Evolutionary conservation across 1,140 invertebrate genomes (phyloP).

Genomic region (Drosophila truncata): DNA sequence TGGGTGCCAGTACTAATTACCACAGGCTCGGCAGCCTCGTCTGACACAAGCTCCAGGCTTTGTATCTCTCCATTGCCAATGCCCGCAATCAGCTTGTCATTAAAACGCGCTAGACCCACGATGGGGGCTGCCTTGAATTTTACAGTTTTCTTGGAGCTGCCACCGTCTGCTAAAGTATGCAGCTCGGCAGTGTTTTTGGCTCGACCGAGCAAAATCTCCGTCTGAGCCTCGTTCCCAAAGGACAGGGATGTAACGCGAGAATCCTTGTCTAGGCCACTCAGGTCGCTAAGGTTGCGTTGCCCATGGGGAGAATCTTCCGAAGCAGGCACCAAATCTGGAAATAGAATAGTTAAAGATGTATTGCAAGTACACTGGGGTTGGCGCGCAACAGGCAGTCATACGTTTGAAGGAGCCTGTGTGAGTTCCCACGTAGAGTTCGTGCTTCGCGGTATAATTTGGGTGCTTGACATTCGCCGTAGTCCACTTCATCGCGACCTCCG

Average conservation of each 20-base stretch:
- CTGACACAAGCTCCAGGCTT: slow-evolving; percentile 34
- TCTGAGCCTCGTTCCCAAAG: slow-evolving; percentile 89
- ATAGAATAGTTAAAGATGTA: not conserved
- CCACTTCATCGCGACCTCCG: slow-evolving; percentile 73
- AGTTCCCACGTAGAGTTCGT: slow-evolving; percentile 83
- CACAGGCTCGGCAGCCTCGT: slow-evolving; percentile 19
- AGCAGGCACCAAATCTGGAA: slow-evolving; percentile 63
- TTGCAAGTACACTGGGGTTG: not conserved
- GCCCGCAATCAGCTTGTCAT: slow-evolving; percentile 74
- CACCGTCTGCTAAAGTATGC: slow-evolving; percentile 40
- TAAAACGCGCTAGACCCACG: slow-evolving; percentile 73
- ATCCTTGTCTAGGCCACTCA: slow-evolving; percentile 86
- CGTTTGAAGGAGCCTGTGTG: slow-evolving; percentile 85
- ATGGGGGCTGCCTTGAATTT: slow-evolving; percentile 62
- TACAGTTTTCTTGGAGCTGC: slow-evolving; percentile 22
- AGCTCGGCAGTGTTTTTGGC: slow-evolving; percentile 66
- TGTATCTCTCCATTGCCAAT: slow-evolving; percentile 77
- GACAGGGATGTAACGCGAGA: slow-evolving; percentile 88
- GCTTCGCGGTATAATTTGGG: slow-evolving; percentile 73
- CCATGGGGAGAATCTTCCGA: slow-evolving; percentile 66
- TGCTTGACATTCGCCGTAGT: slow-evolving; percentile 80
- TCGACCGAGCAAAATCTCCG: slow-evolving; percentile 89
- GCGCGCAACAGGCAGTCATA: slow-evolving; percentile 36
- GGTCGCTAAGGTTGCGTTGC: slow-evolving; percentile 85
- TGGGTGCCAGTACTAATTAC: slow-evolving; percentile 65